Conservation (phyloP, 2,113 vertebrate species). For the Charina bottae region DNA sequence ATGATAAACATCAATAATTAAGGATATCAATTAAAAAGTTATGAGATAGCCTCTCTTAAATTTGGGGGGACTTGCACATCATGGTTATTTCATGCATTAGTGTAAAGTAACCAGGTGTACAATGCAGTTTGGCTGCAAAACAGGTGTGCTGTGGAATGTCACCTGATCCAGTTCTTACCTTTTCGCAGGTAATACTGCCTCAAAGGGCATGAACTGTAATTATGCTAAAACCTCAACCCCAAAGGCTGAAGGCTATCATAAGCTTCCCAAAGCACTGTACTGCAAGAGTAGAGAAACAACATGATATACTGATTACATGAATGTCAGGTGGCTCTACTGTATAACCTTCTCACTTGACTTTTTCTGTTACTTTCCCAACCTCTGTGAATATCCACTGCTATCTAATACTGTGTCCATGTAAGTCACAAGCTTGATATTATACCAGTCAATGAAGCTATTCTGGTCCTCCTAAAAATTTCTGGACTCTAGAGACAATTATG, state of each 20-base stretch:
- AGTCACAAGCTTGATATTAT: not conserved
- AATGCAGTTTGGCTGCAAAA: conserved; percentile 67
- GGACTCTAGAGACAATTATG: not conserved
- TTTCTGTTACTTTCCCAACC: not conserved
- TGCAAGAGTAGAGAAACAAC: conserved; percentile 38
- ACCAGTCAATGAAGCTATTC: not conserved
- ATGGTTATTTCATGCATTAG: conserved; percentile 65
- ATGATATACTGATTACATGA: conserved; percentile 58
- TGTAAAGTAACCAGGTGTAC: conserved; percentile 69
- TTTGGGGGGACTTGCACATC: conserved; percentile 54
- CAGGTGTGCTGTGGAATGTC: conserved; percentile 71
- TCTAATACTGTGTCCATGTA: conserved; percentile 5
- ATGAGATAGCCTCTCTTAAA: conserved; percentile 42
- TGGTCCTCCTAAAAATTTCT: not conserved
- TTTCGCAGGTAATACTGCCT: conserved; percentile 68
- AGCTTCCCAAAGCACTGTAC: conserved; percentile 45
- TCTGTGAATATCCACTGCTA: conserved; percentile 27
- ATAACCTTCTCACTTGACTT: conserved; percentile 1
- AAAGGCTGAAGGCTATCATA: conserved; percentile 59
- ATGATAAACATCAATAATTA: conserved; percentile 65
- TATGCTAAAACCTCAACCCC: conserved; percentile 65
- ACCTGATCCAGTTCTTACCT: conserved; percentile 72
- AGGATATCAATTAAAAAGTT: conserved; percentile 62
- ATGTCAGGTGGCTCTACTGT: conserved; percentile 39
- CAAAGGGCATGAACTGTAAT: conserved; percentile 74